Conservation (phyloP, 2,113 vertebrate species). For the Sarotherodon lohbergeri region DNA sequence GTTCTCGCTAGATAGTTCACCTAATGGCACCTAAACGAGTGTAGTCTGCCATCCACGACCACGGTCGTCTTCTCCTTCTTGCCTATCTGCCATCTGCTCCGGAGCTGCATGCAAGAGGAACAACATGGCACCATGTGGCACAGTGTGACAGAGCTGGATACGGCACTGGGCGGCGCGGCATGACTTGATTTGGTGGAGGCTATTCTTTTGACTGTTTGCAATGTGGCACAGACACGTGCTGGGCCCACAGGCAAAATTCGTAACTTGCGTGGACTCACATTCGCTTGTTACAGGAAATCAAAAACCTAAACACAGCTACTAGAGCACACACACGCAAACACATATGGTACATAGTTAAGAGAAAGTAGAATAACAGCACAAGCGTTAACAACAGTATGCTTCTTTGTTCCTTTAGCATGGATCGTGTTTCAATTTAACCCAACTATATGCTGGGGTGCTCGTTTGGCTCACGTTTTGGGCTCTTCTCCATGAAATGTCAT, state of each 20-base stretch:
- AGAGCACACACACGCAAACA: neutral
- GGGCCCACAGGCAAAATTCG: slow-evolving; percentile 1
- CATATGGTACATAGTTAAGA: neutral
- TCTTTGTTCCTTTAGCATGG: neutral
- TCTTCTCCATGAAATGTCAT: neutral
- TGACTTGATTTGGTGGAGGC: slow-evolving; percentile 1
- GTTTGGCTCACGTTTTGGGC: neutral
- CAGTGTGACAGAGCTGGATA: neutral
- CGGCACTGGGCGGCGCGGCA: neutral
- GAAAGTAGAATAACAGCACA: neutral
- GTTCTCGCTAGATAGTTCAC: slow-evolving; percentile 1
- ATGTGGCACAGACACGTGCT: slow-evolving; percentile 17
- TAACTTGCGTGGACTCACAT: neutral
- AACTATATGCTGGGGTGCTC: neutral
- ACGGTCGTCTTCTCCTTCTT: slow-evolving; percentile 35
- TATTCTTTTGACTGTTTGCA: neutral
- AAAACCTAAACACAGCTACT: slow-evolving; percentile 10
- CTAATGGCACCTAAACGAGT: slow-evolving; percentile 14
- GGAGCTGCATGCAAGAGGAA: slow-evolving; percentile 30
- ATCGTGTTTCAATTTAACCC: neutral
- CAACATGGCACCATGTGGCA: slow-evolving; percentile 49
- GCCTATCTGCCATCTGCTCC: slow-evolving; percentile 63
- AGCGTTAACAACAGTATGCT: neutral
- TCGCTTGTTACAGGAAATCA: slow-evolving; percentile 36
- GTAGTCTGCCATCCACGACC: slow-evolving; percentile 43